These are phyloP conservation scores for Crax fasciolata DNA, from an alignment of 2,797 vertebrate genomes.

Conservation along the genomic window DNA sequence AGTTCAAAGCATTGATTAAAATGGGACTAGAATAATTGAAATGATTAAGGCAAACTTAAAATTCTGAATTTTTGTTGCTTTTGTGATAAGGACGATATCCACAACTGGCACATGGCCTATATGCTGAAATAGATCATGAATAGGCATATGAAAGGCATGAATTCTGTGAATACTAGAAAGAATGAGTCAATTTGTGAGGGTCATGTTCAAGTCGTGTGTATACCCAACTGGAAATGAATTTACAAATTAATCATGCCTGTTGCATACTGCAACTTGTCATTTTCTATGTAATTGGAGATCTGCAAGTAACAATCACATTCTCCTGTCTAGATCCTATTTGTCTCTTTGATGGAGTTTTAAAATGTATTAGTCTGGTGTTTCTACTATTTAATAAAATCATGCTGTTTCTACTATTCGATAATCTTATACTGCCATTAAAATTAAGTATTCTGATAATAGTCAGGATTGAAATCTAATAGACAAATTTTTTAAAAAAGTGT, in stretches of 20 bases:
- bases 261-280: neutral
- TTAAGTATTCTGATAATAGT: neutral
- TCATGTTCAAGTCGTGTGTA: neutral
- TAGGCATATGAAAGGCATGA: neutral
- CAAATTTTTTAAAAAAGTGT: neutral
- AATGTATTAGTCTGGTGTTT: neutral
- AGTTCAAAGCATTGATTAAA: neutral
- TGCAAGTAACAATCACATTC: neutral
- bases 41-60: neutral
- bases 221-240: neutral
- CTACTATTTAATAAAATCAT: neutral
- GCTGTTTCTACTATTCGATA: neutral
- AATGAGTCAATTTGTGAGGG: neutral
- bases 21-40: neutral
- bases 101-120: neutral
- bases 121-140: neutral
- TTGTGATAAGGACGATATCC: neutral
- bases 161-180: neutral
- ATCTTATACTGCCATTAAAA: neutral
- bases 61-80: neutral
- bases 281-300: neutral
- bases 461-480: neutral
- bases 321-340: neutral
- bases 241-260: neutral
- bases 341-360: neutral